phyloP scores from a whole-genome alignment of 2,113 vertebrate species.

The Donacobius atricapilla region DNA sequence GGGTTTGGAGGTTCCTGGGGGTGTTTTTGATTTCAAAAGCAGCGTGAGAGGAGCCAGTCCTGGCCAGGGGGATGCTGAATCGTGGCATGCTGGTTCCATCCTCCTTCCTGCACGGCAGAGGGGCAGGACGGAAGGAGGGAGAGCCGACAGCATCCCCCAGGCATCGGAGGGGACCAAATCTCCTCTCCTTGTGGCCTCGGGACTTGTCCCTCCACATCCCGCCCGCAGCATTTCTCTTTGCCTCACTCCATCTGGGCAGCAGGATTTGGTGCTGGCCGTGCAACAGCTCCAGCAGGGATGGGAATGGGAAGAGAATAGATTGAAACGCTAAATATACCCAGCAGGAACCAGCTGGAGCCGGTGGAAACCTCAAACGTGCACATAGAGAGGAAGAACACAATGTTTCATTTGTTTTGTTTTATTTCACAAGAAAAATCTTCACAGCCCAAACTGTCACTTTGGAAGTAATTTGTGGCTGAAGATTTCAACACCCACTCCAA shows the following conservation, averaged over 20 bases:
- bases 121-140: not conserved
- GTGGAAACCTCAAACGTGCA: not conserved
- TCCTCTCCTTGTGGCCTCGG: not conserved
- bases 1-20: not conserved
- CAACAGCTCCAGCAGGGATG: not conserved
- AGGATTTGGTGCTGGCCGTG: not conserved
- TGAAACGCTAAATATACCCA: not conserved
- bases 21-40: not conserved
- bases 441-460: conserved; percentile 51
- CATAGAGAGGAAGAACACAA: not conserved
- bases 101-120: not conserved
- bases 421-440: conserved; percentile 44
- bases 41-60: not conserved
- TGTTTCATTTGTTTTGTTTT: conserved; percentile 63
- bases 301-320: not conserved
- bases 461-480: conserved; percentile 43
- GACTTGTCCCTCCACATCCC: not conserved
- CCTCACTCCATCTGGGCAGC: not conserved
- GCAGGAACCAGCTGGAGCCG: conserved; percentile 30
- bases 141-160: rapidly evolving
- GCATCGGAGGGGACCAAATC: rapidly evolving
- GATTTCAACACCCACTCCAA: conserved; percentile 61
- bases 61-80: not conserved
- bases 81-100: rapidly evolving
- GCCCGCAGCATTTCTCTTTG: not conserved